A percentile compares a stretch with the other conserved stretches of the same genome.
These are phyloP conservation scores for Ptyas mucosa DNA, from an alignment of 2,113 vertebrate genomes.

Conservation along the genomic window DNA sequence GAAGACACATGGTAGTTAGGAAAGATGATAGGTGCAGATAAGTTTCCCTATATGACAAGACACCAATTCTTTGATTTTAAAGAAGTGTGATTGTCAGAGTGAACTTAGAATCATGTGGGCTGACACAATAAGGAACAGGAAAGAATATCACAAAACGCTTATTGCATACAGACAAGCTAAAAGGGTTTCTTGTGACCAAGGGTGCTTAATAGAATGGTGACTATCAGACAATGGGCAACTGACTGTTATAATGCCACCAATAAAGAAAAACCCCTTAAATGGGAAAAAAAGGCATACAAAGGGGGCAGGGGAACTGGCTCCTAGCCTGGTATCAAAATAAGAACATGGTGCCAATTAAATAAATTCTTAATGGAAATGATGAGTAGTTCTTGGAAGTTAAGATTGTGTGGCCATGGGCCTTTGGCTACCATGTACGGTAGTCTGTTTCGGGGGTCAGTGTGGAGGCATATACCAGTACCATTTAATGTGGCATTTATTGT, in stretches of 20 bases:
- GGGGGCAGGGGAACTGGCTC: neutral
- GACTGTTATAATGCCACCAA: neutral
- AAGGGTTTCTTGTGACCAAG: neutral
- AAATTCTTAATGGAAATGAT: neutral
- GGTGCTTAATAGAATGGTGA: neutral
- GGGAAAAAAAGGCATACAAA: neutral
- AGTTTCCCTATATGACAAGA: neutral
- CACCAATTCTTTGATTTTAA: neutral
- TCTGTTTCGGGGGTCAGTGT: neutral
- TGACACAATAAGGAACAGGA: neutral
- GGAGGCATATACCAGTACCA: neutral
- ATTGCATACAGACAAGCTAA: neutral
- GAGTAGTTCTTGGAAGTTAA: neutral
- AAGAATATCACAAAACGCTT: neutral
- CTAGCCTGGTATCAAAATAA: neutral
- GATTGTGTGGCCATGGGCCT: neutral
- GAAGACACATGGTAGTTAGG: neutral
- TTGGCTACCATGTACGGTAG: neutral
- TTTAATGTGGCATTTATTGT: neutral
- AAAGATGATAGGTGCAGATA: neutral
- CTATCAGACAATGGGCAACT: neutral
- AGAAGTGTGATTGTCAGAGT: neutral
- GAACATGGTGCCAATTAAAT: neutral
- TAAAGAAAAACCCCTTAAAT: neutral
- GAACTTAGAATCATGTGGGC: neutral